A percentile compares a stretch with the other conserved stretches of the same genome.
phyloP scores from a whole-genome alignment of 2,113 vertebrate genomes.

The Brevimyrus niger region DNA sequence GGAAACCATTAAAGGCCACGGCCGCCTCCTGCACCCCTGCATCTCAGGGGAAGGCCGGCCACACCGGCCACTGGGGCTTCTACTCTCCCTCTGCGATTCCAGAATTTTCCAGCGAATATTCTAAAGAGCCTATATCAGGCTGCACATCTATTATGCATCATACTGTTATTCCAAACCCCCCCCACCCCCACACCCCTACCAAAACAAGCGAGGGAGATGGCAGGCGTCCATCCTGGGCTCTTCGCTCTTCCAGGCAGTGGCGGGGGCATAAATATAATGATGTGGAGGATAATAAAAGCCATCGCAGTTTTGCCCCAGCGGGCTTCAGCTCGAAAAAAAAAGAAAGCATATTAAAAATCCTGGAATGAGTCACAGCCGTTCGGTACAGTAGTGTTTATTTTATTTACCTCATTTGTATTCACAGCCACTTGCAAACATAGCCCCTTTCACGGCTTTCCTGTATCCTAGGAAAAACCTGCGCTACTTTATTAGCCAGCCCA shows the following conservation, averaged over 20 bases:
- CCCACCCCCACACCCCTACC: neutral
- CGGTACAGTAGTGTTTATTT: neutral
- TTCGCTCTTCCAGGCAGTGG: neutral
- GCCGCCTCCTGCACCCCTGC: neutral
- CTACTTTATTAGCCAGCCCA: neutral
- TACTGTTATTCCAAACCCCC: neutral
- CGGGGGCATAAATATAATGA: neutral
- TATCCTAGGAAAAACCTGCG: neutral
- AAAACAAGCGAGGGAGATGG: neutral
- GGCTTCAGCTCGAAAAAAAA: neutral
- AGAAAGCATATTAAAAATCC: neutral
- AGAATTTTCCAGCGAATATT: neutral
- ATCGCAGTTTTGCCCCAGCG: neutral
- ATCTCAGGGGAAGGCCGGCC: neutral
- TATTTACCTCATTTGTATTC: conserved; percentile 1
- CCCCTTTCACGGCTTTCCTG: neutral
- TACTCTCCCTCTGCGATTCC: neutral
- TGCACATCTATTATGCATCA: neutral
- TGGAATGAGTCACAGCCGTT: conserved; percentile 3
- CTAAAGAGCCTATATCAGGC: neutral
- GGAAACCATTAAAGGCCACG: neutral
- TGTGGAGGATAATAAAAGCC: neutral
- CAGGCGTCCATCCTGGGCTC: neutral
- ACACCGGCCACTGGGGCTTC: neutral
- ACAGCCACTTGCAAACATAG: conserved; percentile 6